phyloP scores from a whole-genome alignment of 2,113 vertebrate genomes.

The Hemiscyllium ocellatum region DNA sequence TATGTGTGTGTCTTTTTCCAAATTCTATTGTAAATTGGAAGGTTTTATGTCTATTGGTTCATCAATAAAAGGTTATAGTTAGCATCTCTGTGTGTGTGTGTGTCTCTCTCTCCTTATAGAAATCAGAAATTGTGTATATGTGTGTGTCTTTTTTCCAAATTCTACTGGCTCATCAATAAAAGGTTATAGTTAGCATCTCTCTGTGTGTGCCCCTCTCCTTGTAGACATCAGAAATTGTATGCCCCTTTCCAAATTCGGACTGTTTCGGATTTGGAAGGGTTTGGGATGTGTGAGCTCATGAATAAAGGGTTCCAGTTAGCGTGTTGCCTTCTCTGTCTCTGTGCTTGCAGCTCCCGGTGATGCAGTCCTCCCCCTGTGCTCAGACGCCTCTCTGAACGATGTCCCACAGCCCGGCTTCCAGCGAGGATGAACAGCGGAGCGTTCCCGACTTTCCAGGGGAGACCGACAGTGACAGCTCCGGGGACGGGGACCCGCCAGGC shows the following conservation, averaged over 20 bases:
- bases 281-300: not conserved
- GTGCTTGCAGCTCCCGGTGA: conserved; percentile 48
- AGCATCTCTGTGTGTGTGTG: not conserved
- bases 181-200: not conserved
- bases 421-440: conserved; percentile 82
- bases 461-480: conserved; percentile 75
- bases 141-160: no score
- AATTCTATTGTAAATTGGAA: no score
- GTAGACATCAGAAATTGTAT: no score
- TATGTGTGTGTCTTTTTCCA: no score
- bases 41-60: no score
- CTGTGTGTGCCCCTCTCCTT: not conserved
- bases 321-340: not conserved
- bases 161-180: no score
- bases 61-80: no score
- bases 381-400: conserved; percentile 46
- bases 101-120: not conserved
- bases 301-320: not conserved
- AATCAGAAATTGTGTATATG: no score
- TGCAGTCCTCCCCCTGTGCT: conserved; percentile 57
- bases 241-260: no score
- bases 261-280: not conserved
- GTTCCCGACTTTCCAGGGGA: conserved; percentile 78
- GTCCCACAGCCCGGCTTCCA: conserved; percentile 83
- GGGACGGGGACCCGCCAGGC: conserved; percentile 55